Percentiles rank a stretch among this genome's conserved stretches.
Conservation (phyloP, 2,888 invertebrate genomes). For the Meliscaeva auricollis region DNA sequence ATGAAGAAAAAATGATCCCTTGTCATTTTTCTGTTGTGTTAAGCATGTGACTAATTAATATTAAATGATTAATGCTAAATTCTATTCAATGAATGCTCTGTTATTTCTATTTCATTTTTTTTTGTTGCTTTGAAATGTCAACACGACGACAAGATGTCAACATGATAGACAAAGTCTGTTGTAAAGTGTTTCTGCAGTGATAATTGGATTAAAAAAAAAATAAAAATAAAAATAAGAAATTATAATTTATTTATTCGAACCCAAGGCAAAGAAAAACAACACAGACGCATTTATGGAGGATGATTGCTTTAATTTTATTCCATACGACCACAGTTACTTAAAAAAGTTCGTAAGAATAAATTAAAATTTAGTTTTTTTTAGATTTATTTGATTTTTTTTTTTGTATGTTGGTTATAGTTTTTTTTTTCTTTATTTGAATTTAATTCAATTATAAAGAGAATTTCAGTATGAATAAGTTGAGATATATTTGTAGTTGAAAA, state of each 20-base stretch:
- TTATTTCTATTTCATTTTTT: conserved; percentile 44
- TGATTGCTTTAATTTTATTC: conserved; percentile 82
- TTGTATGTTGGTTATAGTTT: conserved; percentile 44
- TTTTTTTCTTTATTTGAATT: conserved; percentile 70
- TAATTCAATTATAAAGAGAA: conserved; percentile 48
- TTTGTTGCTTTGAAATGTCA: conserved; percentile 16
- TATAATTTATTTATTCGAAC: conserved; percentile 34
- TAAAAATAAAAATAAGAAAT: neutral
- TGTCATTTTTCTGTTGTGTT: neutral
- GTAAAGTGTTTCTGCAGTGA: conserved; percentile 7
- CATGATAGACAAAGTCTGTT: conserved; percentile 32
- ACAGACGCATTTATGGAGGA: conserved; percentile 80
- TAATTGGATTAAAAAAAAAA: conserved; percentile 55
- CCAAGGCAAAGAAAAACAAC: neutral
- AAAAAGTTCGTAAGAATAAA: conserved; percentile 81
- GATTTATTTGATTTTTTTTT: conserved; percentile 21
- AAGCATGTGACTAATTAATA: conserved; percentile 63
- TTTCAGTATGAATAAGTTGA: conserved; percentile 14
- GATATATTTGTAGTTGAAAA: neutral
- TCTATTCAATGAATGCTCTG: conserved; percentile 16
- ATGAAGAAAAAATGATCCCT: conserved; percentile 49
- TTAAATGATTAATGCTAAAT: conserved; percentile 23
- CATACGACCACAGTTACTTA: conserved; percentile 82
- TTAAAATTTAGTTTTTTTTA: neutral
- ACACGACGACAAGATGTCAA: neutral